Evolutionary conservation across 1,140 invertebrate genomes (phyloP).

Genomic region (honey bee (Apis mellifera)): Amel_HAv3.1 CM009935.2:2304001-2304500

Average conservation of each 20-base stretch:
- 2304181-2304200: conserved; percentile 33
- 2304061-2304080: not conserved
- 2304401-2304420: not conserved
- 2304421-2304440: not conserved
- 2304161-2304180: conserved; percentile 47
- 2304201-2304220: conserved; percentile 47
- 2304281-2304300: not conserved
- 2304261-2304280: conserved; percentile 43
- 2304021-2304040: conserved; percentile 2
- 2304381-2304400: not conserved
- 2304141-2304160: conserved; percentile 48
- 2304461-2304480: not conserved
- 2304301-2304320: too few relatives aligned
- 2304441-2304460: conserved; percentile 34
- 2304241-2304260: conserved; percentile 37
- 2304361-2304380: not conserved
- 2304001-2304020: not conserved
- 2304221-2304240: conserved; percentile 29
- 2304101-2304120: conserved; percentile 40
- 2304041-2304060: conserved; percentile 27
- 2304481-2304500: not conserved
- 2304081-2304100: conserved; percentile 11
- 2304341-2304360: too few relatives aligned
- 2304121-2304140: conserved; percentile 42
- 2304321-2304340: too few relatives aligned